Conservation (phyloP, 1,140 invertebrate genomes). For the Danaus melanippus region DNA sequence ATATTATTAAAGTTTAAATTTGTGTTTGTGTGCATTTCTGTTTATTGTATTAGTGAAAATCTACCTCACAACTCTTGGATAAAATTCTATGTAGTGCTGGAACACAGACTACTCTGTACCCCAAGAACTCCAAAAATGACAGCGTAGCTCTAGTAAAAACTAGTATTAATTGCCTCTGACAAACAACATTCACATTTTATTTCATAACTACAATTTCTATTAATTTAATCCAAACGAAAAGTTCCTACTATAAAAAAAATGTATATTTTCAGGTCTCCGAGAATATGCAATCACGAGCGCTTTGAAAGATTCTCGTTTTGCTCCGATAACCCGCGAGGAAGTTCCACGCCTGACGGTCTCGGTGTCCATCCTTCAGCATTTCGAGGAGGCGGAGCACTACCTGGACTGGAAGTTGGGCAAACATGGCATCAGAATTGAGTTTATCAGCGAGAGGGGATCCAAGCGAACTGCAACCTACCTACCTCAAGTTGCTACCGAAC, state of each 20-base stretch:
- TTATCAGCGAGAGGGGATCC: slow-evolving; percentile 94
- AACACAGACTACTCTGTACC: too few species aligned
- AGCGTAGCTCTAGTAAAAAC: too few species aligned
- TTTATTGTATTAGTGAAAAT: too few species aligned
- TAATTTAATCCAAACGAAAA: too few species aligned
- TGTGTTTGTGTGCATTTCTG: too few species aligned
- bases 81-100: too few species aligned
- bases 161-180: too few species aligned
- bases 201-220: too few species aligned
- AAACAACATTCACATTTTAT: too few species aligned
- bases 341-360: slow-evolving; percentile 93
- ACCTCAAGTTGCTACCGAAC: slow-evolving; percentile 96
- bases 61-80: too few species aligned
- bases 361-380: slow-evolving; percentile 92
- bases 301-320: slow-evolving; percentile 97
- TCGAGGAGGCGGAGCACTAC: slow-evolving; percentile 96
- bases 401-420: slow-evolving; percentile 98
- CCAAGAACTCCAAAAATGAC: too few species aligned
- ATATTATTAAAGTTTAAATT: too few species aligned
- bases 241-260: background rate
- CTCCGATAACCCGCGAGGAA: slow-evolving; percentile 95
- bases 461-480: slow-evolving; percentile 98
- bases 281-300: slow-evolving; percentile 99
- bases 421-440: slow-evolving; percentile 99
- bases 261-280: slow-evolving; percentile 78